Base-by-base conservation (phyloP, 2,888 invertebrate species). In the Acleris holmiana region DNA sequence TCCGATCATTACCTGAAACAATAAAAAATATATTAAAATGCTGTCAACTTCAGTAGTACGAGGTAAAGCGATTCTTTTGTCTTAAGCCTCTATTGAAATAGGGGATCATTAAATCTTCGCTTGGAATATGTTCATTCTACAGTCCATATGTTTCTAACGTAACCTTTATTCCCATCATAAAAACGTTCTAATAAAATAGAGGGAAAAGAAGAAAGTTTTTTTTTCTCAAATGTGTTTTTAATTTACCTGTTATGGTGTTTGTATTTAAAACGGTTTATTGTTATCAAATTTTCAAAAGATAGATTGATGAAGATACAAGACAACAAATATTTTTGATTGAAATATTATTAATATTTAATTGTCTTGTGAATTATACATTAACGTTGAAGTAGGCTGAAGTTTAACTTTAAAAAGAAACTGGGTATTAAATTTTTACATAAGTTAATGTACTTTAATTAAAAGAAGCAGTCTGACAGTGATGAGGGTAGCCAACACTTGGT, bases 1-100 rank as follows among this genome's bases (percentile, higher is more conserved):
- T 72, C 75, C 76, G 68, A 79, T 66, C 89, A 89, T 90, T 89
- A 91, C 88, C 91, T 91, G 90, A 41, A 91, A 91, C 88, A 91
- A 91, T 77, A 63, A 73, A 75, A 78, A 72, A 35, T 49, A 29
- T 59, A 67, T 73, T 70, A 71, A 68, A 55, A 57, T n/a, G 51
- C 53, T 40, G 25, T 18, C 51, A 13, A 35, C 17, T 1, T 7
- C 25, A 25, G 6, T 6, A 6, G 18, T 23, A 19, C 25, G 6
- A 18, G 17, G 40, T 53, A 40, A 35, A 47, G 41, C 63, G 18
- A 29, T 53, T 19, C n/a, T 23, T 58, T 58, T 64, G 64, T 64
- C 58, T 64, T 53, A 58, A 53, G 23, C 51, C 57, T 56, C 53
- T 58, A 44, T 58, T 68, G 59, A 63, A 66, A 61, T 18, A 44